Conservation (phyloP, 2,797 vertebrate species). For the Sebastes umbrosus region DNA sequence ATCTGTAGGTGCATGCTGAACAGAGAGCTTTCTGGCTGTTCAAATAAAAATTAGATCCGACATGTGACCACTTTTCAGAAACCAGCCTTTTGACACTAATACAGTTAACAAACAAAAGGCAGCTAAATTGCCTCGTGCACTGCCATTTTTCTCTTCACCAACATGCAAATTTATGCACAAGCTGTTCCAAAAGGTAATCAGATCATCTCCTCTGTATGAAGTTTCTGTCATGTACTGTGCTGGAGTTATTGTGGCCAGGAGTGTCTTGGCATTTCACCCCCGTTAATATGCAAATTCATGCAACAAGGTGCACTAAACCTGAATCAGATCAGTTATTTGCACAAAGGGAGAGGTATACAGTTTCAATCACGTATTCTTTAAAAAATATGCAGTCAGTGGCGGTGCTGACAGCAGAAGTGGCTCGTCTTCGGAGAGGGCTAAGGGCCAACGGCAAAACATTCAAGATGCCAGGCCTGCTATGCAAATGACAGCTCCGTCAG, state of each 20-base stretch:
- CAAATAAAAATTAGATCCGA: background rate
- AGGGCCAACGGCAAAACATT: background rate
- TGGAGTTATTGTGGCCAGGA: background rate
- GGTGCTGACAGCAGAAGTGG: background rate
- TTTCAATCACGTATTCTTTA: background rate
- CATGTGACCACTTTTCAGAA: background rate
- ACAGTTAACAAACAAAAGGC: background rate
- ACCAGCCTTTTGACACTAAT: background rate
- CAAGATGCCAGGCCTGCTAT: background rate
- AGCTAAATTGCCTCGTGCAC: background rate
- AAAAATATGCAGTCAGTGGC: background rate
- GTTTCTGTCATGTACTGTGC: conserved; percentile 1
- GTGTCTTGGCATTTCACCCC: background rate
- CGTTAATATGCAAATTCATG: conserved; percentile 41
- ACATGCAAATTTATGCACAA: background rate
- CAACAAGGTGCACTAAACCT: conserved; percentile 3
- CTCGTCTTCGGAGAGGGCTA: background rate
- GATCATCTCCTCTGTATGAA: background rate
- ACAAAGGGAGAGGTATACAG: background rate
- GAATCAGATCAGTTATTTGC: conserved; percentile 13
- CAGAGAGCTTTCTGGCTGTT: background rate
- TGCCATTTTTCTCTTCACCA: background rate
- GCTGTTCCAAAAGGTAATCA: background rate
- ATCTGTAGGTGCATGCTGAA: background rate
- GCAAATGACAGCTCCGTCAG: conserved; percentile 15